Conservation (phyloP, 2,888 invertebrate species). For the Folsomia candida region DNA sequence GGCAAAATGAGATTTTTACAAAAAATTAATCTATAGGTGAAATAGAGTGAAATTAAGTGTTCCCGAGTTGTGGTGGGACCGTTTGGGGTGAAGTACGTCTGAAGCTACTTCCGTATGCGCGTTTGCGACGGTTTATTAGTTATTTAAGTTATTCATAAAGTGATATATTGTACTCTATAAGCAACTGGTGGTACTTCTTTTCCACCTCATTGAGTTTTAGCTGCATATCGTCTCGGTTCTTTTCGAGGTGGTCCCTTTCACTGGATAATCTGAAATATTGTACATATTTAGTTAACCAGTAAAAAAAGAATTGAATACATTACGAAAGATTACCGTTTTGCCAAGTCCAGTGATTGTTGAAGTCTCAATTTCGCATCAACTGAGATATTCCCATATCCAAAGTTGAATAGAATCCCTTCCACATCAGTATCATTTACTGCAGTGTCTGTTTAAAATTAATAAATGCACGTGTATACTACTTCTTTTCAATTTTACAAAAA, state of each 20-base stretch:
- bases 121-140: too few relatives aligned
- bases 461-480: too few relatives aligned
- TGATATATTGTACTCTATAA: conserved; percentile 21
- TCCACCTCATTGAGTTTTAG: conserved; percentile 2
- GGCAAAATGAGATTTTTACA: too few relatives aligned
- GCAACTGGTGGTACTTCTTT: conserved; percentile 10
- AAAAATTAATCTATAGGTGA: too few relatives aligned
- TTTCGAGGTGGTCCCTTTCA: conserved; percentile 24
- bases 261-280: conserved; percentile 9
- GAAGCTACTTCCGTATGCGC: too few relatives aligned
- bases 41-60: too few relatives aligned
- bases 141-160: too few relatives aligned
- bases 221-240: conserved; percentile 2
- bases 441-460: neutral
- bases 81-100: too few relatives aligned
- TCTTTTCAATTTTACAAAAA: neutral
- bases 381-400: neutral
- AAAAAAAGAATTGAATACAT: neutral
- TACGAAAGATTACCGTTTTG: conserved; percentile 2
- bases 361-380: neutral
- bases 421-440: neutral
- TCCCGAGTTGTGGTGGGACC: too few relatives aligned
- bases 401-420: neutral
- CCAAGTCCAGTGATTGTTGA: conserved; percentile 15
- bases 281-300: too few relatives aligned